Conservation (phyloP, 2,113 vertebrate genomes). For the Gymnobelideus leadbeateri region DNA sequence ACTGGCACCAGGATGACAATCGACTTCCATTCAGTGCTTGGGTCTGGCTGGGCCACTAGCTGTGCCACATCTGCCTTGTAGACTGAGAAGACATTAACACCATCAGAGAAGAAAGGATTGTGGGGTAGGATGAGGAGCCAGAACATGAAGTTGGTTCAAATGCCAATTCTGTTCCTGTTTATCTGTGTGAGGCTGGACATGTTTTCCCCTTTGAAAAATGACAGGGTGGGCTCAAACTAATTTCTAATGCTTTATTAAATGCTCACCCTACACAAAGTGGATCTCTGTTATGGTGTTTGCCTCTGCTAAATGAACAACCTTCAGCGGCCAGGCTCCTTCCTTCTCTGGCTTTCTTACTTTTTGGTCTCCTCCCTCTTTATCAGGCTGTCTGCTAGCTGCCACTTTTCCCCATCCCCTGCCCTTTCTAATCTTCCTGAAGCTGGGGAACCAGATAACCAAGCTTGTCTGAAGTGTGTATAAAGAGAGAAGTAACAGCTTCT, state of each 20-base stretch:
- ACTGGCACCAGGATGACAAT: conserved; percentile 94
- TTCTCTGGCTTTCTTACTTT: neutral
- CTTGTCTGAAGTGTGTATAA: neutral
- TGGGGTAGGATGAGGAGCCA: neutral
- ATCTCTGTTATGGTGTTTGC: neutral
- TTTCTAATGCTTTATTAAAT: neutral
- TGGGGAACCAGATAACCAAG: neutral
- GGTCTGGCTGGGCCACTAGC: conserved; percentile 81
- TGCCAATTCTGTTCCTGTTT: neutral
- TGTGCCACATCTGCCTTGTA: conserved; percentile 92
- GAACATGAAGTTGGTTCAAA: neutral
- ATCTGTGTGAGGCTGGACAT: neutral
- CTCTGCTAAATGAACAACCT: neutral
- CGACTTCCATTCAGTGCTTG: conserved; percentile 86
- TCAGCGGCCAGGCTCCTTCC: neutral
- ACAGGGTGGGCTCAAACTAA: neutral
- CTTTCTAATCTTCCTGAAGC: neutral
- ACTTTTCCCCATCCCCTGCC: neutral
- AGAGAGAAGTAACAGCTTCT: neutral
- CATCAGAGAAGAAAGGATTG: neutral
- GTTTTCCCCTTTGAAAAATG: neutral
- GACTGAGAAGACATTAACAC: conserved; percentile 81
- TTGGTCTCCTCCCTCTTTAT: neutral
- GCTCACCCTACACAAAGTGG: neutral
- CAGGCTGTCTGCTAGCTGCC: neutral